phyloP scores from a whole-genome alignment of 2,888 invertebrate genomes.

The Drosophila greeni region DNA sequence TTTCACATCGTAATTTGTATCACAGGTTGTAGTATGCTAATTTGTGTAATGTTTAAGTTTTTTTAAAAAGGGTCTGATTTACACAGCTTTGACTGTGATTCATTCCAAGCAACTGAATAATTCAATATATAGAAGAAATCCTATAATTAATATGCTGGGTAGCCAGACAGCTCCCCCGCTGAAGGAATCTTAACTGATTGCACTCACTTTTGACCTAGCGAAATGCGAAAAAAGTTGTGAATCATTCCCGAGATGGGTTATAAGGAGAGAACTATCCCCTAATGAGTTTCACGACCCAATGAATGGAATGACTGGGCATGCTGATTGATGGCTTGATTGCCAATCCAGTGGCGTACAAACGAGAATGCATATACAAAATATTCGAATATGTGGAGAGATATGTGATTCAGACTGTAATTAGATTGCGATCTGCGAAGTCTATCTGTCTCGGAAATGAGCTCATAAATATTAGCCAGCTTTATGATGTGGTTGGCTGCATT shows the following conservation, averaged over 20 bases:
- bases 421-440: conserved; percentile 50
- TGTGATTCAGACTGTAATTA: conserved; percentile 64
- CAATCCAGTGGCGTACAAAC: conserved; percentile 30
- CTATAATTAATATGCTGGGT: conserved; percentile 1
- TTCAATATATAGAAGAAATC: background rate
- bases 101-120: background rate
- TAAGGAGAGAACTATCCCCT: conserved; percentile 27
- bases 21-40: too few relatives aligned
- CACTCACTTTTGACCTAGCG: conserved; percentile 62
- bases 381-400: conserved; percentile 24
- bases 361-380: conserved; percentile 31
- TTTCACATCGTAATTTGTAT: too few relatives aligned
- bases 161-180: conserved; percentile 24
- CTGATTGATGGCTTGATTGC: conserved; percentile 66
- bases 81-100: background rate
- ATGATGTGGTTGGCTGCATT: conserved; percentile 47
- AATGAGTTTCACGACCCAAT: conserved; percentile 49
- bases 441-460: conserved; percentile 61
- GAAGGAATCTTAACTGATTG: conserved; percentile 43
- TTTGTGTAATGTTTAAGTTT: background rate
- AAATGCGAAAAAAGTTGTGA: conserved; percentile 61
- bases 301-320: conserved; percentile 36
- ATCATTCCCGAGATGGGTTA: conserved; percentile 38
- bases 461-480: conserved; percentile 56
- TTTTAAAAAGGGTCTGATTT: too few relatives aligned